Percentiles rank a stretch among this genome's conserved stretches.
Conservation (phyloP, 92 coral and sea anemone genomes). For the Palythoa grandiflora region DNA sequence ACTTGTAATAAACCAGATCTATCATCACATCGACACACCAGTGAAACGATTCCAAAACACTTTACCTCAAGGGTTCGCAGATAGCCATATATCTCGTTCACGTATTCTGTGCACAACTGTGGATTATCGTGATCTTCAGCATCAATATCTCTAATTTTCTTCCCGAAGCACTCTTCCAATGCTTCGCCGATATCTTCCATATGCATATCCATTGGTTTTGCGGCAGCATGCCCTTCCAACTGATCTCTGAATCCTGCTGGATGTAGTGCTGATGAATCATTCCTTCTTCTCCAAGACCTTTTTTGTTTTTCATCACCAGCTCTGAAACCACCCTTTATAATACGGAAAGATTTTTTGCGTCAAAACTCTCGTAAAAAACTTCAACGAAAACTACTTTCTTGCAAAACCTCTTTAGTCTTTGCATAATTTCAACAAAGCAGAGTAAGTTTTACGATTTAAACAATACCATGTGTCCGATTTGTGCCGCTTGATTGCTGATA, state of each 20-base stretch:
- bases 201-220: slow-evolving; percentile 69
- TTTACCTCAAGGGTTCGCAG: slow-evolving; percentile 86
- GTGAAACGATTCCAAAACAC: not conserved
- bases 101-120: slow-evolving; percentile 96
- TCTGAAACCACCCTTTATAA: not conserved
- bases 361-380: not conserved
- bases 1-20: too few species aligned
- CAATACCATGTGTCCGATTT: slow-evolving; percentile 16
- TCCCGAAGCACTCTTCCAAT: slow-evolving; percentile 65
- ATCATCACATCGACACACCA: too few species aligned
- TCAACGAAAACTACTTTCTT: not conserved
- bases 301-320: slow-evolving; percentile 45
- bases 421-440: not conserved
- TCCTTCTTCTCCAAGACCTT: slow-evolving; percentile 75
- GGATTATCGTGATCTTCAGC: slow-evolving; percentile 89
- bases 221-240: slow-evolving; percentile 27
- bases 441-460: not conserved
- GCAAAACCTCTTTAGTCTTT: too few species aligned
- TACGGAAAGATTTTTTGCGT: not conserved
- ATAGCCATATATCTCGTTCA: slow-evolving; percentile 86
- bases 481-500: slow-evolving; percentile 82
- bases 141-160: slow-evolving; percentile 80
- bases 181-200: slow-evolving; percentile 83
- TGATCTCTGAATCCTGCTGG: slow-evolving; percentile 47
- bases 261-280: slow-evolving; percentile 75